Evolutionary conservation across 53 echinoderm and acorn worm species (phyloP), one percentile per base, ranked within the genome.

Genomic region (Mesocentrotus franciscanus): DNA sequence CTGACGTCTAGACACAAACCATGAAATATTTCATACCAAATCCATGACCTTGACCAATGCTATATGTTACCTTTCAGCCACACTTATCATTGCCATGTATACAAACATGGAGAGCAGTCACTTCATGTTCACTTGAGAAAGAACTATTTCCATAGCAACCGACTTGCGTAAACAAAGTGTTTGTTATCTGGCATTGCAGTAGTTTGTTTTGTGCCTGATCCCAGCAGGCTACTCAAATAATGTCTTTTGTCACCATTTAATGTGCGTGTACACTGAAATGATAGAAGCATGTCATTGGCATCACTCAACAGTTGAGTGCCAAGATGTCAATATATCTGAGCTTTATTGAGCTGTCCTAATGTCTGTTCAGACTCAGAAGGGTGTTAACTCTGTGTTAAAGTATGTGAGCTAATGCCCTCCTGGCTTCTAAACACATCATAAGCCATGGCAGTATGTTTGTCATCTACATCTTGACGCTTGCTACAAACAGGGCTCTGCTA

Each of bases 101-200:
- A 85, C 85, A 49, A 58, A 57, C 59, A n/a, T 87, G 29, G 29
- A 57, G 57, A 17, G 66, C 66, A 91, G 35, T 39, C 91, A 91
- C 66, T 91, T 36, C 60, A 90, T 61, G n/a, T 60, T 7, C 61
- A 59, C 62, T 39, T 27, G 5, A 66, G 64, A 66, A 91, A 36
- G 91, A 66, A 35, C 36, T 20, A 20, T 91, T 91, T 64, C 91
- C 91, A 91, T 91, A 20, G 64, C 66, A 62, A 91, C 91, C 17
- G 35, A 18, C 62, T 66, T 64, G 36, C 18, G 42, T 91, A 61
- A 91, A 91, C 91, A 91, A 10, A 22, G 62, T 35, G 62, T 35
- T 64, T 30, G 4, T 91, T 91, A 64, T 91, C 87, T 59, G 87
- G 87, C 87, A 87, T 87, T 87, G 87, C 12, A 58, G 58, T 57